A percentile compares a stretch with the other conserved stretches of the same genome.
Conservation (phyloP, 1,140 invertebrate species). For the Caenorhabditis briggsae region DNA sequence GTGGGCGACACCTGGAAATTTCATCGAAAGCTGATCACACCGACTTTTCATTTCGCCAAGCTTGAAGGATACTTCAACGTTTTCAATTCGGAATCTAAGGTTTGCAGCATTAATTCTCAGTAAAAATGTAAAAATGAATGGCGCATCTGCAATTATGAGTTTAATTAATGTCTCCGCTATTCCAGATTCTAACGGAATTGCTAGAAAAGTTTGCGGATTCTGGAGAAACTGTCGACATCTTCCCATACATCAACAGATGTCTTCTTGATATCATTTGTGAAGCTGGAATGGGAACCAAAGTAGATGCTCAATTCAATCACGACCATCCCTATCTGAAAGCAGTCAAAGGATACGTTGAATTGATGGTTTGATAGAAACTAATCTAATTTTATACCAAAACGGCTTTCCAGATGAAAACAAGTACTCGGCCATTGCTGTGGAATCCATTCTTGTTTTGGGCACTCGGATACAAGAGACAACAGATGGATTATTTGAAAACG, state of each 20-base stretch:
- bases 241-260: conserved; percentile 84
- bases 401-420: not conserved
- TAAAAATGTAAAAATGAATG: too few species aligned
- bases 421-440: not conserved
- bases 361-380: not conserved
- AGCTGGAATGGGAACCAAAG: conserved; percentile 84
- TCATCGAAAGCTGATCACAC: conserved; percentile 88
- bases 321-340: conserved; percentile 32
- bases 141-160: too few species aligned
- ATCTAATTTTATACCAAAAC: not conserved
- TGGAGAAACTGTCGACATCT: conserved; percentile 85
- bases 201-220: conserved; percentile 83
- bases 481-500: not conserved
- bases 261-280: conserved; percentile 90
- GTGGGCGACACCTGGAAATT: conserved; percentile 85
- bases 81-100: conserved; percentile 84
- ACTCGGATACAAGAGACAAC: not conserved
- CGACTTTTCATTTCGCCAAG: conserved; percentile 84
- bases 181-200: conserved; percentile 85
- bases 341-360: not conserved
- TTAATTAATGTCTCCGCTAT: too few species aligned
- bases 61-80: conserved; percentile 80
- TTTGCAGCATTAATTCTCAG: not conserved
- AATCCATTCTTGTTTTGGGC: not conserved
- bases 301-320: conserved; percentile 75